phyloP scores from a whole-genome alignment of 2,797 vertebrate species.

The Tympanoctomys barrerae region DNA sequence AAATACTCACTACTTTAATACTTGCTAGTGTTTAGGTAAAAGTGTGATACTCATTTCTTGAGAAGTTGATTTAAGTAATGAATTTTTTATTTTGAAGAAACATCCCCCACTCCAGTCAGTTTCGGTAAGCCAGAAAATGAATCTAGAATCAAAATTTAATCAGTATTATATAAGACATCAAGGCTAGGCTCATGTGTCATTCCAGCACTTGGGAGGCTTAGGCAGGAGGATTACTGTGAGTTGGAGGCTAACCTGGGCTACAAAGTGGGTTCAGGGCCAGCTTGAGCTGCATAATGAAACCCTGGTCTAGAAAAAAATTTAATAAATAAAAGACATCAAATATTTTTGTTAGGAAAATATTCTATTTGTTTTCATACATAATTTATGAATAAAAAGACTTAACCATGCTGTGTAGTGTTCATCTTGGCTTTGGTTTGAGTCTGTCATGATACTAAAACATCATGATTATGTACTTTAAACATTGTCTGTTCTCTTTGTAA shows the following conservation, averaged over 20 bases:
- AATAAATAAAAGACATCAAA: not conserved
- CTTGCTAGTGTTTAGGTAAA: slow-evolving; percentile 40
- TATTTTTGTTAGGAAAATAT: not conserved
- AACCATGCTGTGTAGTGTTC: not conserved
- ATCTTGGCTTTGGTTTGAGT: slow-evolving; percentile 1
- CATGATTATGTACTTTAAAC: not conserved
- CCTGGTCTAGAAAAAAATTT: not conserved
- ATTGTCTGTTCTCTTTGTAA: not conserved
- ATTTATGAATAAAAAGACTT: slow-evolving; percentile 23
- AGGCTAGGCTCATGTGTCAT: not conserved
- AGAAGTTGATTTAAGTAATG: slow-evolving; percentile 29
- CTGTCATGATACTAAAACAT: slow-evolving; percentile 3
- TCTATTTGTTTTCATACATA: slow-evolving; percentile 9
- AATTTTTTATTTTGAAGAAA: slow-evolving; percentile 41
- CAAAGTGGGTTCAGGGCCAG: not conserved
- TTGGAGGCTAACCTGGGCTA: not conserved
- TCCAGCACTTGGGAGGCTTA: too few relatives aligned
- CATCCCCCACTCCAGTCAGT: not conserved
- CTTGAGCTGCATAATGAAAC: too few relatives aligned
- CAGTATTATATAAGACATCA: slow-evolving; percentile 9
- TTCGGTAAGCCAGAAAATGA: slow-evolving; percentile 49
- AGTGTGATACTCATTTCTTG: not conserved
- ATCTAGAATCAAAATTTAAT: slow-evolving; percentile 53
- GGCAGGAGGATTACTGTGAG: not conserved
- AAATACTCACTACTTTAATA: slow-evolving; percentile 17